phyloP scores from a whole-genome alignment of 2,888 invertebrate genomes.

The Plusia festucae region DNA sequence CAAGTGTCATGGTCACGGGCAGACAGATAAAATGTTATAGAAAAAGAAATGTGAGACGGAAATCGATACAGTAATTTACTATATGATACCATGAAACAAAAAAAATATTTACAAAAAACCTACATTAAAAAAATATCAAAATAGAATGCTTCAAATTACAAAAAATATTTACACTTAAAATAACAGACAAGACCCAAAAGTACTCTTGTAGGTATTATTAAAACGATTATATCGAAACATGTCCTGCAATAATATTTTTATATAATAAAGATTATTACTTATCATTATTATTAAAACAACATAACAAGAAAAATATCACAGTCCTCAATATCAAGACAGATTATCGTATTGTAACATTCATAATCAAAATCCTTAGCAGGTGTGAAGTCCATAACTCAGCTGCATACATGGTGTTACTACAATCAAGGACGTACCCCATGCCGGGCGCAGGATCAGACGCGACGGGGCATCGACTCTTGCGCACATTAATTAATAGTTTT shows the following conservation, averaged over 20 bases:
- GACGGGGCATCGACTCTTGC: conserved; percentile 70
- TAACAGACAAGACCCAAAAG: not conserved
- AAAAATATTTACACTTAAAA: not conserved
- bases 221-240: not conserved
- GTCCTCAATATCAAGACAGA: conserved; percentile 11
- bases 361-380: conserved; percentile 47
- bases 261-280: too few species aligned
- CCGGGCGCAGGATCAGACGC: conserved; percentile 70
- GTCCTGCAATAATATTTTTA: too few species aligned
- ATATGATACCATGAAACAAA: too few species aligned
- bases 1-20: too few species aligned
- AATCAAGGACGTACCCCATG: conserved; percentile 71
- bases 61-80: too few species aligned
- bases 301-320: not conserved
- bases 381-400: conserved; percentile 51
- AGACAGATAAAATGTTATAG: too few species aligned
- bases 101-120: too few species aligned
- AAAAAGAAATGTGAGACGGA: too few species aligned
- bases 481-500: conserved; percentile 78
- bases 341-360: conserved; percentile 22
- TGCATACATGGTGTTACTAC: conserved; percentile 60
- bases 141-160: too few species aligned
- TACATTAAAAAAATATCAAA: too few species aligned
- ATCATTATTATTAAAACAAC: too few species aligned
- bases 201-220: not conserved